Evolutionary conservation across 2,888 invertebrate species (phyloP), one percentile per base, ranked within the genome.

Genomic region (Chymomyza amoena): DNA sequence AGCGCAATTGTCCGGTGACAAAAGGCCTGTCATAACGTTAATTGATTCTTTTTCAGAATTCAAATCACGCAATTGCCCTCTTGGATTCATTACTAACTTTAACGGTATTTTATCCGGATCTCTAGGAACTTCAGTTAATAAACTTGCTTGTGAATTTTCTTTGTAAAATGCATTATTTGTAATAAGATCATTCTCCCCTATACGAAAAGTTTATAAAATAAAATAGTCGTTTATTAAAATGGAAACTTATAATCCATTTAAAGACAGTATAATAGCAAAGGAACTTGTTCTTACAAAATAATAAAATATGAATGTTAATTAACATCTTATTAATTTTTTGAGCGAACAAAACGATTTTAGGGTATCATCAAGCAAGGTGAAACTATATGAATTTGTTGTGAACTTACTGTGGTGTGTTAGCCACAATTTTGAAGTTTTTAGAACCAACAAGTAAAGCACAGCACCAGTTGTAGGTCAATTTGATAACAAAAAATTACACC

Each of bases 31-130:
- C 82, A 95, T 94, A 60, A 78, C 73, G 80, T 93, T 94, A 74
- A 94, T 93, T 32, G 95, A 95, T 71, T 94, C 94, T 77, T 94
- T 93, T 60, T 95, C 92, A 61, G 94, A 94, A 78, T 94, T 93
- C 78, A 95, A 93, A 89, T 96, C 96, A 87, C 95, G 93, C 9
- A 96, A 93, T 91, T 95, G 94, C 54, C 95, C 95, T 84, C 94
- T 92, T 16, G 96, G 96, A 92, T 96, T 95, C 95, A 96, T 95
- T 88, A 96, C 93, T 79, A 96, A 93, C 89, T 95, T 95, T 76
- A 96, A 91, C 20, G 94, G 93, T 45, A 90, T 77, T 79, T 91
- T 90, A 36, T 89, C 89, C 75, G 80, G 66, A 61, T 18, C 0
- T 54, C 76, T 75, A 45, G 61, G 70, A 70, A 77, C 67, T 72